Base-by-base conservation (phyloP, 2,797 vertebrate species). In the Alouatta caraya region DNA sequence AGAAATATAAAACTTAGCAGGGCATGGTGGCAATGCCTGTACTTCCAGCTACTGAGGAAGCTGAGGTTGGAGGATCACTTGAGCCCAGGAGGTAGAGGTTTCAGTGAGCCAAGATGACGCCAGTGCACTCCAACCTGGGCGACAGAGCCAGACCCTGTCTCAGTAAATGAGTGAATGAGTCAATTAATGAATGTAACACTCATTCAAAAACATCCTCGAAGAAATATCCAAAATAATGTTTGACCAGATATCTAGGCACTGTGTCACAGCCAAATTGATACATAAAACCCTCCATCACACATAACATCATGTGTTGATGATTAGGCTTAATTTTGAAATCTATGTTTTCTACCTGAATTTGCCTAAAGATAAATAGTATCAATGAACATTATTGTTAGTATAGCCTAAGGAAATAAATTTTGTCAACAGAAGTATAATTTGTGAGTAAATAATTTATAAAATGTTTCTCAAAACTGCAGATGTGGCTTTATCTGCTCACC, bases 401-500 rank as follows among this genome's bases (percentile, higher is more conserved):
- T 83, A 72, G 22, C 26, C 79, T 61, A 44, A 94, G 42, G 72
- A 89, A 44, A 88, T 90, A 59, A 24, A 28, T 90, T 95, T 78
- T 90, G 44, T 82, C 81, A 73, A 13, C 6, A 75, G 59, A 75
- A 59, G 6, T 64, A 24, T 89, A 26, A 79, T 44, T 87, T 33
- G 28, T 76, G 57, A 78, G 37, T 97, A 64, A 90, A 8, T 91
- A 26, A 33, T 82, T 78, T 26, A 94, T 5, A 81, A 76, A 95
- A 33, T 91, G 4, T 92, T 94, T 94, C 50, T 94, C 83, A 59
- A 91, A 93, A 88, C 75, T 90, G 24, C 11, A 96, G 85, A 8
- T 95, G 48, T 7, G 24, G 78, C 67, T n/a, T 55, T 88, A 79
- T 50, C 86, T n/a, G 93, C 78, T 10, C 94, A 72, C 44, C 82